Percentiles rank a stretch among this genome's conserved stretches.
These are phyloP conservation scores for Helicoverpa assulta DNA, from an alignment of 2,888 invertebrate species.

Conservation along the genomic window DNA sequence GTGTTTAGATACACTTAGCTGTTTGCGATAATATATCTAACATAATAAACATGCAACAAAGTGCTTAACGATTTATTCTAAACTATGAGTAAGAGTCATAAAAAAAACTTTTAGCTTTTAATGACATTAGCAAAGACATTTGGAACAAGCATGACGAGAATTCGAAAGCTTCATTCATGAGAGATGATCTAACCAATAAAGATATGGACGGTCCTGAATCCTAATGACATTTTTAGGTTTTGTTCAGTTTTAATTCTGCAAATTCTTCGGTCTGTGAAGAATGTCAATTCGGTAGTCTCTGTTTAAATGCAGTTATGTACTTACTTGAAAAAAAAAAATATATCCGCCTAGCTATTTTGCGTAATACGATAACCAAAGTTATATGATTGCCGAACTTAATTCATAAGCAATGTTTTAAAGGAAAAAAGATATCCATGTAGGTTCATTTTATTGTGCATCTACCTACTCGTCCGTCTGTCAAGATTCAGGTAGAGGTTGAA, in stretches of 20 bases:
- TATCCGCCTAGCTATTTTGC: too few relatives aligned
- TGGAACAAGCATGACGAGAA: background rate
- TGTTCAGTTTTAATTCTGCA: background rate
- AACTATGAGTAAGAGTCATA: conserved; percentile 2
- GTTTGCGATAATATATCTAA: conserved; percentile 9
- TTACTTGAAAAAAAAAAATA: too few relatives aligned
- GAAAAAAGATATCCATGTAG: too few relatives aligned
- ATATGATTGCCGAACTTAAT: too few relatives aligned
- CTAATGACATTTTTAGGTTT: background rate
- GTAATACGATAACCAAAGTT: too few relatives aligned
- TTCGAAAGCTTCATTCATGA: background rate
- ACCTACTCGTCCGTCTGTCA: too few relatives aligned
- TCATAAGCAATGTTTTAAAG: too few relatives aligned
- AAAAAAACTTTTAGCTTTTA: conserved; percentile 2
- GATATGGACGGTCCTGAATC: background rate
- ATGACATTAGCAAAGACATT: conserved; percentile 1
- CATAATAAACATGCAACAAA: conserved; percentile 14
- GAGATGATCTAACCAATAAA: background rate
- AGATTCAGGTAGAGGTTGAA: too few relatives aligned
- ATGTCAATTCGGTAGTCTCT: too few relatives aligned
- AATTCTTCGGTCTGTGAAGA: background rate
- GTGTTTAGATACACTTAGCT: conserved; percentile 21
- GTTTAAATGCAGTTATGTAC: too few relatives aligned
- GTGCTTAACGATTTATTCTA: conserved; percentile 1
- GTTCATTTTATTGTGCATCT: too few relatives aligned